These are phyloP conservation scores for Sialis lutaria DNA, from an alignment of 2,888 invertebrate species.

Conservation along the genomic window DNA sequence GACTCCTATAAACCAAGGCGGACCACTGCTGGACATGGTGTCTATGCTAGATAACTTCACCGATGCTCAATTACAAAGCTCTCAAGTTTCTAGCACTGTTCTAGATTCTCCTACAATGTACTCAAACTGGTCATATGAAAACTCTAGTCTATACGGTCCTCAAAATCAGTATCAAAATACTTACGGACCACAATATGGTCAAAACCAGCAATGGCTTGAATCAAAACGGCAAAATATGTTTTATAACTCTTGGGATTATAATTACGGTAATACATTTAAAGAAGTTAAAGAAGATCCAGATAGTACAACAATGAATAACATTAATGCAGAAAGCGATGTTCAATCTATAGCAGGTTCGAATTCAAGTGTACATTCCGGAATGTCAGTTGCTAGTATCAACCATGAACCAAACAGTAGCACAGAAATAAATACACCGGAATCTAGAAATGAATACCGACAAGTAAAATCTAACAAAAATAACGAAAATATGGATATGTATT, in stretches of 20 bases:
- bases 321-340: constrained; percentile 8
- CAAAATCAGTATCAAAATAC: constrained; percentile 8
- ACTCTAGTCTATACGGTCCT: constrained; percentile 10
- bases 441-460: too few species aligned
- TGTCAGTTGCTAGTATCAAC: not conserved
- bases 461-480: too few species aligned
- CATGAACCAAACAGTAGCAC: not conserved
- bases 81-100: constrained; percentile 72
- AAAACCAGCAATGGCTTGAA: constrained; percentile 8
- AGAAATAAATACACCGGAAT: not conserved
- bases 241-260: constrained; percentile 9
- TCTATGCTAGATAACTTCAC: constrained; percentile 62
- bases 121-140: constrained; percentile 17
- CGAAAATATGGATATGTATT: too few species aligned
- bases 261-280: constrained; percentile 16
- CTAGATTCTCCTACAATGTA: constrained; percentile 30
- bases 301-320: constrained; percentile 39
- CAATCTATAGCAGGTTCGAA: constrained; percentile 19
- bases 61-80: constrained; percentile 64
- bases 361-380: not conserved
- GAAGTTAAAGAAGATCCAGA: constrained; percentile 59
- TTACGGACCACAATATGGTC: constrained; percentile 6
- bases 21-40: constrained; percentile 49
- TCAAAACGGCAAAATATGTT: constrained; percentile 8
- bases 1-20: constrained; percentile 20